phyloP scores from a whole-genome alignment of 2,113 vertebrate species.

The Puntigrus tetrazona region DNA sequence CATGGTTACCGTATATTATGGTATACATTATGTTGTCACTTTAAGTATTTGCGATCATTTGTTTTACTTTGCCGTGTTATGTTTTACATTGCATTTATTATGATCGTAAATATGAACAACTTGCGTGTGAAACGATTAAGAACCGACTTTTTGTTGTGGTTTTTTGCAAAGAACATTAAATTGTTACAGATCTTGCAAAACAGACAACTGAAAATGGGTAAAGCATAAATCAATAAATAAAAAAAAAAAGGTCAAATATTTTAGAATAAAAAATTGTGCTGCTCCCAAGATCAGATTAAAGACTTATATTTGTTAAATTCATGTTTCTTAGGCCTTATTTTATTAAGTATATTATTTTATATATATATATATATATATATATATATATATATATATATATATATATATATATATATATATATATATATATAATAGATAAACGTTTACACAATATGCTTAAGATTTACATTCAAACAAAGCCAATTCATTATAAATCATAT shows the following conservation, averaged over 20 bases:
- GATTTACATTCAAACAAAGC: neutral
- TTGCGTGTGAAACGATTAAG: neutral
- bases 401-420: too few relatives aligned
- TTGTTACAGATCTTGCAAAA: neutral
- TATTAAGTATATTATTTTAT: too few relatives aligned
- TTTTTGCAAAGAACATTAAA: neutral
- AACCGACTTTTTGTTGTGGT: too few relatives aligned
- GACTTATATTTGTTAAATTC: neutral
- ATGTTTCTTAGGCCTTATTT: neutral
- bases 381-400: too few relatives aligned
- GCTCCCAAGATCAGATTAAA: neutral
- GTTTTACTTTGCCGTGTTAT: neutral
- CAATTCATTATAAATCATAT: neutral
- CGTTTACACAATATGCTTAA: neutral
- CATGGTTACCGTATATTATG: constrained; percentile 21
- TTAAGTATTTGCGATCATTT: neutral
- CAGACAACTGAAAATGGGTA: neutral
- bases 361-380: too few relatives aligned
- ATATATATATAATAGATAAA: neutral
- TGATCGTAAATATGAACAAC: neutral
- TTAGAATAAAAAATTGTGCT: neutral
- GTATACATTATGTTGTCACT: neutral
- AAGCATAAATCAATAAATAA: neutral
- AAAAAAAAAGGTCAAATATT: too few relatives aligned
- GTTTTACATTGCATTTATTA: neutral